These are phyloP conservation scores for Drosophila maculinotata DNA, from an alignment of 2,888 invertebrate genomes.

Conservation along the genomic window DNA sequence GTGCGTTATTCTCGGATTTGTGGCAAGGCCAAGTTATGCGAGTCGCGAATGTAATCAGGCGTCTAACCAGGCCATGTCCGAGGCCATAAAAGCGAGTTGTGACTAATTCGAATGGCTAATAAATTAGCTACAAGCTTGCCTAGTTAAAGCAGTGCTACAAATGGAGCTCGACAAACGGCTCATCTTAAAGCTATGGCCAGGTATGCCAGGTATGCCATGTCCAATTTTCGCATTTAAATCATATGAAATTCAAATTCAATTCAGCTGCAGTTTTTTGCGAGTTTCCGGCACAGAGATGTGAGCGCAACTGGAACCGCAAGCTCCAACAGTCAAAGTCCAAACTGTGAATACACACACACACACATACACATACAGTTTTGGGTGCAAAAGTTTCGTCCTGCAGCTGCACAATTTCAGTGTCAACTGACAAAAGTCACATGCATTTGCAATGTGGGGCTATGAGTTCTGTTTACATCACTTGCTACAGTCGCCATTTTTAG, in stretches of 20 bases:
- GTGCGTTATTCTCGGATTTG: too few relatives aligned
- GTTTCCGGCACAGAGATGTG: slow-evolving; percentile 7
- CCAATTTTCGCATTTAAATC: too few relatives aligned
- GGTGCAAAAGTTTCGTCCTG: not conserved
- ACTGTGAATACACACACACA: slow-evolving; percentile 1
- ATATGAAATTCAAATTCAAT: too few relatives aligned
- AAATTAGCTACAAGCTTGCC: too few relatives aligned
- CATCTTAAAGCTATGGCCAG: too few relatives aligned
- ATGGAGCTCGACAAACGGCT: too few relatives aligned
- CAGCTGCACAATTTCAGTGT: slow-evolving; percentile 12
- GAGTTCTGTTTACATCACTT: slow-evolving; percentile 16
- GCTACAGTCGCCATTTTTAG: too few relatives aligned
- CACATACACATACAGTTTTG: not conserved
- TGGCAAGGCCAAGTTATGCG: slow-evolving; percentile 4
- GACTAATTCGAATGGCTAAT: not conserved
- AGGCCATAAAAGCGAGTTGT: not conserved
- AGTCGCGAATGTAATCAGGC: slow-evolving; percentile 42
- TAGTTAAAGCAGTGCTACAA: too few relatives aligned
- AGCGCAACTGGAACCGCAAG: slow-evolving; percentile 10
- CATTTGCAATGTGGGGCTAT: slow-evolving; percentile 34
- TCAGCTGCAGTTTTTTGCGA: not conserved
- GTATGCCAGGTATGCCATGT: not conserved
- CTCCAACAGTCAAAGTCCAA: slow-evolving; percentile 16
- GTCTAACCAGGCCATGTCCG: slow-evolving; percentile 14
- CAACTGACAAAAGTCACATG: slow-evolving; percentile 26